Conservation (phyloP, 2,113 vertebrate genomes). For the Anhinga anhinga region DNA sequence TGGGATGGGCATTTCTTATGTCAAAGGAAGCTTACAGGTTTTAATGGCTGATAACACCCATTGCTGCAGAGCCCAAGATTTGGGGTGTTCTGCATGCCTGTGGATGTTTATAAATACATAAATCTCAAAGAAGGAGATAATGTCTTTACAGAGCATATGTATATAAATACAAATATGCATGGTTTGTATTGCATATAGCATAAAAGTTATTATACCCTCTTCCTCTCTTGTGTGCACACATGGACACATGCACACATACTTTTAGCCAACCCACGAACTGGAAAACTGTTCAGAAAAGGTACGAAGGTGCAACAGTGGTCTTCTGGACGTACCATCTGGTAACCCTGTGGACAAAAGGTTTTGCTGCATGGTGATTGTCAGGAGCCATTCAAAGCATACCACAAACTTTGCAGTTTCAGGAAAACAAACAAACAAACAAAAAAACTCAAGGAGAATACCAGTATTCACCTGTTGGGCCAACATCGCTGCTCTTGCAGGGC, state of each 20-base stretch:
- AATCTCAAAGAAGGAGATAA: neutral
- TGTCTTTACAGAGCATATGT: rapidly evolving
- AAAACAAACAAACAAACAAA: neutral
- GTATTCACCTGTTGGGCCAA: constrained; percentile 1
- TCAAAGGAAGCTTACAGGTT: neutral
- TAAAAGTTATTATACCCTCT: neutral
- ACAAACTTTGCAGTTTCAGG: constrained; percentile 53
- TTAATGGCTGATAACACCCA: neutral
- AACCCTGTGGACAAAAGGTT: rapidly evolving
- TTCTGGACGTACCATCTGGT: rapidly evolving
- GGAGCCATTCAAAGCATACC: neutral
- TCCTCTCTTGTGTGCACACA: neutral
- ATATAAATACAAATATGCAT: neutral
- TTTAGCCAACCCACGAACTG: neutral
- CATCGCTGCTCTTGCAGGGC: neutral
- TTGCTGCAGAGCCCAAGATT: neutral
- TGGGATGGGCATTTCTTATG: neutral
- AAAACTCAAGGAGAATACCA: neutral
- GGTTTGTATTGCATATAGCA: neutral
- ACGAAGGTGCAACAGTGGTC: rapidly evolving
- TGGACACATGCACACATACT: rapidly evolving
- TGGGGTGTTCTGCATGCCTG: neutral
- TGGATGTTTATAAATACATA: neutral
- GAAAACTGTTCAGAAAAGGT: neutral
- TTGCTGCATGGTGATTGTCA: rapidly evolving